Base-by-base conservation (phyloP, 1,140 invertebrate species). In the Drosophila oshimai region DNA sequence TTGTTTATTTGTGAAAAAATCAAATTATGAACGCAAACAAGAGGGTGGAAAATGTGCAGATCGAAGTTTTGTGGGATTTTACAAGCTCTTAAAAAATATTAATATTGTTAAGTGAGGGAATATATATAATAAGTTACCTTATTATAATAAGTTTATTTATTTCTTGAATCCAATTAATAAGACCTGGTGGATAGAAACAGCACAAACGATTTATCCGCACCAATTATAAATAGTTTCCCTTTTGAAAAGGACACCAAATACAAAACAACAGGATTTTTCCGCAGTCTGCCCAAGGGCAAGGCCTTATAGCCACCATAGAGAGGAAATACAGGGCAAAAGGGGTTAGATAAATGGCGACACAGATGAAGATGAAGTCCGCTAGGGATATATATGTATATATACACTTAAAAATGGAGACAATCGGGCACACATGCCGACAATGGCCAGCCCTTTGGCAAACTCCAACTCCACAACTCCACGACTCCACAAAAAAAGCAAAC, bases 341-440 rank as follows among this genome's bases (percentile, higher is more conserved):
- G 29, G 1, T 20, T 20, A 18, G 24, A 17, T 41, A 6, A 20
- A 53, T 53, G 34, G 36, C 22, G 15, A 28, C 15, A 42, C 15
- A 31, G 24, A 29, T 41, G 24, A 53, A 33, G 10, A 26, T 45
- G 18, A 33, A 46, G 29, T 37, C 6, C 13, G 5, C 0, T 3
- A 9, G 55, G 3, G 34, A 22, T 12, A 45, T n/a, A 46, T 9
- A 47, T 24, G 29, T 37, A 54, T 54, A 15, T 15, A 50, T 12
- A 10, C 22, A 22, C 12, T 28, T 41, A 57, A 39, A 62, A 50
- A 57, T 33, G 67, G 51, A 53, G 41, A 57, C 44, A 51, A 78
- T 53, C 58, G 22, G 33, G 46, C 78, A 83, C 79, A 83, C 70
- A 84, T 84, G 79, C 49, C 64, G 69, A 50, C 70, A 78, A 77